Percentiles rank a stretch among this genome's conserved stretches.
These are phyloP conservation scores for Sus cebifrons DNA, from an alignment of 2,797 vertebrate species.

Conservation along the genomic window DNA sequence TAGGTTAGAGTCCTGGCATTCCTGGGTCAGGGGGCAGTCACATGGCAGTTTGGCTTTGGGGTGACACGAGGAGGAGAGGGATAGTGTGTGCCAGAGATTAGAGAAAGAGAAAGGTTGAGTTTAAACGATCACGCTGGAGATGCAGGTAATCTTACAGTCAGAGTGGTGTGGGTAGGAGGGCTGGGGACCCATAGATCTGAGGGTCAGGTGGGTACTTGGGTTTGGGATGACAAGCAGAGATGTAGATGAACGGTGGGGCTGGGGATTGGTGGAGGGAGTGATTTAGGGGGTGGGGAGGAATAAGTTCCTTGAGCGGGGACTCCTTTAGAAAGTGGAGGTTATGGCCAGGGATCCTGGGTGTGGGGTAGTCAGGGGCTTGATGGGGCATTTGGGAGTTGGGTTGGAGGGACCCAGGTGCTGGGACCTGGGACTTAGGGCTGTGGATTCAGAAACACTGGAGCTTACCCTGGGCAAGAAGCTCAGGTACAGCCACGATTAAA, in stretches of 20 bases:
- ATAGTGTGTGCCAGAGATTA: not conserved
- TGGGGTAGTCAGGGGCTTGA: not conserved
- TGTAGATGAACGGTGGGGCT: not conserved
- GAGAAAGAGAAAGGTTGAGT: not conserved
- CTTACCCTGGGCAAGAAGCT: not conserved
- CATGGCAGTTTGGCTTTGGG: not conserved
- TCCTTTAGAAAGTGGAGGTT: not conserved
- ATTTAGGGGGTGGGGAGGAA: not conserved
- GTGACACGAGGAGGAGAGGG: conserved; percentile 1
- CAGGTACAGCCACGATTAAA: not conserved
- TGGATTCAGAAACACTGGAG: not conserved
- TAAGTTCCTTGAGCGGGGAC: not conserved
- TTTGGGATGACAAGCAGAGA: conserved; percentile 14
- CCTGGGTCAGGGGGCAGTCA: not conserved
- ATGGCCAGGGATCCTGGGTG: not conserved
- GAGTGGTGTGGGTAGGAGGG: not conserved
- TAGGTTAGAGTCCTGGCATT: not conserved
- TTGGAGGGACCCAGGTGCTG: not conserved
- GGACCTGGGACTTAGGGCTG: not conserved
- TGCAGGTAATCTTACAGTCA: not conserved
- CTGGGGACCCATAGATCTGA: not conserved
- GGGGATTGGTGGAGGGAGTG: not conserved
- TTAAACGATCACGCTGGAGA: not conserved
- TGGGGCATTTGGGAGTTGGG: not conserved
- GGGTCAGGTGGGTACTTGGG: not conserved